phyloP scores from a whole-genome alignment of 2,797 vertebrate species.

The Cyclopterus lumpus region DNA sequence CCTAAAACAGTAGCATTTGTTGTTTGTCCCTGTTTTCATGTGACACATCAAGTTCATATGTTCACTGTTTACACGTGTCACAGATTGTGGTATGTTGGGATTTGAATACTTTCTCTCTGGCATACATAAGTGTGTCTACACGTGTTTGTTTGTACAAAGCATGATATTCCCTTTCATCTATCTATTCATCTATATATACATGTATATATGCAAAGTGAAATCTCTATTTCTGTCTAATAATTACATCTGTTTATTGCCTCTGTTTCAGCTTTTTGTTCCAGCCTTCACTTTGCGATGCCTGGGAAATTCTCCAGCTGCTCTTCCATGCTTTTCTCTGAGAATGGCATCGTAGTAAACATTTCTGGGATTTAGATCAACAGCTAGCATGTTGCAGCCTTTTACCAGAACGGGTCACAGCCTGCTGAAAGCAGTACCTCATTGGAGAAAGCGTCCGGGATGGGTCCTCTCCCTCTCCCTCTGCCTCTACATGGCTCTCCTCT shows the following conservation, averaged over 20 bases:
- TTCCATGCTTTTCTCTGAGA: constrained; percentile 54
- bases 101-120: not conserved
- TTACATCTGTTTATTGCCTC: constrained; percentile 15
- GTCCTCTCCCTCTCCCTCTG: constrained; percentile 62
- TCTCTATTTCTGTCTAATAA: constrained; percentile 22
- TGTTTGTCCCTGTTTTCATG: not conserved
- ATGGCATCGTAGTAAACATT: constrained; percentile 60
- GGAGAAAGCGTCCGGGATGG: constrained; percentile 63
- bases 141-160: constrained; percentile 10
- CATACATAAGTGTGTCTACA: not conserved
- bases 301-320: constrained; percentile 61
- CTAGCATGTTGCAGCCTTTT: constrained; percentile 73
- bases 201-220: constrained; percentile 4
- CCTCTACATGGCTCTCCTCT: constrained; percentile 66
- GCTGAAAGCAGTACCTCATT: constrained; percentile 66
- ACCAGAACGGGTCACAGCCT: constrained; percentile 54
- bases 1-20: not conserved
- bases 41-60: constrained; percentile 4
- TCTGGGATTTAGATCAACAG: constrained; percentile 61
- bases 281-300: constrained; percentile 63
- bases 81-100: constrained; percentile 1
- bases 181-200: not conserved
- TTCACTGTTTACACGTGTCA: constrained; percentile 4
- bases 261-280: constrained; percentile 60
- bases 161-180: not conserved